phyloP scores from a whole-genome alignment of 2,888 invertebrate genomes.

The Amblyjoppa fuscipennis region DNA sequence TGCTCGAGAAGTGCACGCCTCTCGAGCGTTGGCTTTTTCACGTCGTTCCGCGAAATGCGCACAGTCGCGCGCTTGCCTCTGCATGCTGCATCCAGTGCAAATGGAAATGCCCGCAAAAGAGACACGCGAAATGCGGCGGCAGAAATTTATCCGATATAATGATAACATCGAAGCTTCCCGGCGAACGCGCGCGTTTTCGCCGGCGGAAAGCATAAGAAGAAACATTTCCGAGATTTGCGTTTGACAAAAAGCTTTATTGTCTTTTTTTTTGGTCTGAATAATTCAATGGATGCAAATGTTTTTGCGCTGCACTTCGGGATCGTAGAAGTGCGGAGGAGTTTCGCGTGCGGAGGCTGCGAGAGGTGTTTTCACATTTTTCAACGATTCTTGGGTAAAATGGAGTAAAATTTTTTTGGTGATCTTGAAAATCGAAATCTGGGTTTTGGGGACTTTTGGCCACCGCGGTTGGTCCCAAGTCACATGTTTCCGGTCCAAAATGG shows the following conservation, averaged over 20 bases:
- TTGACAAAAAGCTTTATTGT: neutral
- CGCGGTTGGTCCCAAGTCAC: too few relatives aligned
- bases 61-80: neutral
- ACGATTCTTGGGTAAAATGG: too few relatives aligned
- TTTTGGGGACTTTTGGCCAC: too few relatives aligned
- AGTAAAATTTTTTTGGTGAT: too few relatives aligned
- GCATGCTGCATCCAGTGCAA: neutral
- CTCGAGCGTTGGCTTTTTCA: constrained; percentile 14
- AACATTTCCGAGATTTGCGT: neutral
- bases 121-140: neutral
- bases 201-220: neutral
- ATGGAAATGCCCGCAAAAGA: constrained; percentile 24
- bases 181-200: neutral
- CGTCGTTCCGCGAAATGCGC: constrained; percentile 1
- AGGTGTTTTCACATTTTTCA: too few relatives aligned
- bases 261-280: neutral
- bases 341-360: neutral
- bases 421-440: too few relatives aligned
- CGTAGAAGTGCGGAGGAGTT: too few relatives aligned
- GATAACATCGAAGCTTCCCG: constrained; percentile 14
- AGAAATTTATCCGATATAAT: constrained; percentile 24
- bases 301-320: neutral
- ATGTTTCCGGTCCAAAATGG: too few relatives aligned
- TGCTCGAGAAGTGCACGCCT: constrained; percentile 4
- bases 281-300: neutral